Evolutionary conservation across 1,140 invertebrate species (phyloP).

Genomic region (Drosophila elegans): DNA sequence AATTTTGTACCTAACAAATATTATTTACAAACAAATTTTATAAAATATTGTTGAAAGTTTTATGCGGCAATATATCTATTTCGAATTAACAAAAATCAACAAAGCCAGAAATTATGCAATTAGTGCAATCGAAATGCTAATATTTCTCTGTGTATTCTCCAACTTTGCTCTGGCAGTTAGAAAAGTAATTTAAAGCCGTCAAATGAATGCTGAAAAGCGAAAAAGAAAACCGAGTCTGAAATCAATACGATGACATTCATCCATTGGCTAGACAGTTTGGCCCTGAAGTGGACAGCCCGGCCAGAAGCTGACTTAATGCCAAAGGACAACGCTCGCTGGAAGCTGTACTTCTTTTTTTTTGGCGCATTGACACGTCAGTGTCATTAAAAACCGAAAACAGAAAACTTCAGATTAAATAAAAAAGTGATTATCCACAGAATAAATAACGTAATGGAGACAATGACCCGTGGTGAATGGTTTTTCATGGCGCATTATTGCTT

Average conservation of each 20-base stretch:
- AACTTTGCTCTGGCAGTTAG: slow-evolving; percentile 36
- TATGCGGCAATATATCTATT: no score
- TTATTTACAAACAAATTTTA: no score
- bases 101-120: no score
- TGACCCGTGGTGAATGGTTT: slow-evolving; percentile 34
- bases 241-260: slow-evolving; percentile 76
- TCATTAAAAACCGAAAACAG: slow-evolving; percentile 66
- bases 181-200: slow-evolving; percentile 70
- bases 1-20: no score
- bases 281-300: slow-evolving; percentile 68
- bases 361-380: slow-evolving; percentile 76
- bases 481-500: slow-evolving; percentile 13
- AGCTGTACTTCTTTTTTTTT: slow-evolving; percentile 51
- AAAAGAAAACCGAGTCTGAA: slow-evolving; percentile 42
- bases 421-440: slow-evolving; percentile 73
- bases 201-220: slow-evolving; percentile 30
- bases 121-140: background rate
- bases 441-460: slow-evolving; percentile 70
- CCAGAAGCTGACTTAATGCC: slow-evolving; percentile 63
- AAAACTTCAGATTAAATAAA: slow-evolving; percentile 72
- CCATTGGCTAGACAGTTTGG: slow-evolving; percentile 67
- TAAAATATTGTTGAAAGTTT: no score
- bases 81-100: no score
- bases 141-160: background rate
- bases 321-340: slow-evolving; percentile 53